Base-by-base conservation (phyloP, 2,113 vertebrate genomes). In the Echinops telfairi region DNA sequence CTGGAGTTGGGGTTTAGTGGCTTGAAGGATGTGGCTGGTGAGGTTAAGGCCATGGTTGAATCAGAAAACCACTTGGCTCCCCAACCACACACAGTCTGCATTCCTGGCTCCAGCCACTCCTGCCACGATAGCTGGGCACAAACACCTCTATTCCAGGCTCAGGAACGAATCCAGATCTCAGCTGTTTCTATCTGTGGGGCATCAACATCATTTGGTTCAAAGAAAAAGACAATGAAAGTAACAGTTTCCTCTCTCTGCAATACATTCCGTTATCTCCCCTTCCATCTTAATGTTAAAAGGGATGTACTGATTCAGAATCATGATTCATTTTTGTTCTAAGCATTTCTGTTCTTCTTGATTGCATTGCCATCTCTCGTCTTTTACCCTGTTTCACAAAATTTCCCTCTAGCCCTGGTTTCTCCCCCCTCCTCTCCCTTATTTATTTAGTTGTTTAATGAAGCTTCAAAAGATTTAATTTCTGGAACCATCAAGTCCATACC, bases 401-500 rank as follows among this genome's bases (percentile, higher is more conserved):
- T 94, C 36, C 88, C 70, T 93, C 27, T 76, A 64, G n/a, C 29
- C 22, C 43, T 60, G 19, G 15, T 62, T n/a, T 82, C 60, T 64
- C 75, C 9, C 25, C 23, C 25, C 23, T 25, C 22, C 76, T 53
- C 62, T 2, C 29, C 29, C 29, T 68, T 71, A 23, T 73, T 87
- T 91, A 70, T 86, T 80, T 57, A 92, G 53, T 29, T 93, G 60
- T 92, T 94, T 92, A 96, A 95, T 85, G 57, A 91, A 88, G 60
- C 78, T 77, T 90, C 77, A 78, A 86, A 90, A 90, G 73, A 82
- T 95, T 96, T 89, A 68, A 83, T 83, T 96, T 95, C 78, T 91
- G 73, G 27, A 92, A 29, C n/a, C 29, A 93, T 83, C 43, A 77
- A 88, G 19, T 94, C 53, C 57, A 60, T 92, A 62, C 38, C 22